Conservation (phyloP, 2,888 invertebrate genomes). For the Onchidella celtica region DNA sequence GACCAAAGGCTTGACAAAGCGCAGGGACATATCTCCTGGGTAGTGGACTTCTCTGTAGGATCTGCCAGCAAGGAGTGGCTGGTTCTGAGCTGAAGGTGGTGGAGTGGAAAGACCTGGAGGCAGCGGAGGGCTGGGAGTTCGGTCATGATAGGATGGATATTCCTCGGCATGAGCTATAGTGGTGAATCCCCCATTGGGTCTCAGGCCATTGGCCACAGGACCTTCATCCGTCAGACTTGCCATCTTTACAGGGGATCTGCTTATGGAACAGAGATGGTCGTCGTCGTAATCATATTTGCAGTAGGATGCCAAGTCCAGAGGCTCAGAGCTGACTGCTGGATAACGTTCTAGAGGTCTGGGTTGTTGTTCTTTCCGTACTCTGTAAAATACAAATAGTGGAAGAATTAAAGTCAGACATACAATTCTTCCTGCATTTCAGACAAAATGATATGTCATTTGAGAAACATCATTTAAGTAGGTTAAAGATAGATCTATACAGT, state of each 20-base stretch:
- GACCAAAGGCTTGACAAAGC: constrained; percentile 38
- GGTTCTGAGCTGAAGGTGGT: constrained; percentile 29
- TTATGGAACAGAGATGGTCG: constrained; percentile 71
- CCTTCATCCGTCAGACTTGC: constrained; percentile 64
- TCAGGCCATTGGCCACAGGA: constrained; percentile 9
- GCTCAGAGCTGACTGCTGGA: constrained; percentile 62
- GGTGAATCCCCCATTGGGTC: constrained; percentile 51
- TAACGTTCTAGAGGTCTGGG: constrained; percentile 49
- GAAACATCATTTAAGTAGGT: too few species aligned
- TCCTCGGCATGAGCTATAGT: constrained; percentile 46
- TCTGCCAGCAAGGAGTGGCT: constrained; percentile 30
- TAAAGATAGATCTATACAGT: too few species aligned
- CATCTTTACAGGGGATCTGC: constrained; percentile 69
- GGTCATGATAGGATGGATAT: constrained; percentile 17
- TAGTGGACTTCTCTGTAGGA: constrained; percentile 42
- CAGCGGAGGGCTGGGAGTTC: constrained; percentile 37
- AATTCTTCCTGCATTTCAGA: too few species aligned
- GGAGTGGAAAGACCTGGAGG: constrained; percentile 28
- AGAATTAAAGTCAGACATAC: too few species aligned
- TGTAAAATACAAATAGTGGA: not conserved
- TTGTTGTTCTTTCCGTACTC: not conserved
- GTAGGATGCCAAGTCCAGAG: constrained; percentile 62
- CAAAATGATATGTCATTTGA: too few species aligned
- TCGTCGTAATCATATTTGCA: constrained; percentile 72
- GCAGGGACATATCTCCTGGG: constrained; percentile 51